These are phyloP conservation scores for Notospermus geniculatus DNA, from an alignment of 1,140 invertebrate species.

Conservation along the genomic window DNA sequence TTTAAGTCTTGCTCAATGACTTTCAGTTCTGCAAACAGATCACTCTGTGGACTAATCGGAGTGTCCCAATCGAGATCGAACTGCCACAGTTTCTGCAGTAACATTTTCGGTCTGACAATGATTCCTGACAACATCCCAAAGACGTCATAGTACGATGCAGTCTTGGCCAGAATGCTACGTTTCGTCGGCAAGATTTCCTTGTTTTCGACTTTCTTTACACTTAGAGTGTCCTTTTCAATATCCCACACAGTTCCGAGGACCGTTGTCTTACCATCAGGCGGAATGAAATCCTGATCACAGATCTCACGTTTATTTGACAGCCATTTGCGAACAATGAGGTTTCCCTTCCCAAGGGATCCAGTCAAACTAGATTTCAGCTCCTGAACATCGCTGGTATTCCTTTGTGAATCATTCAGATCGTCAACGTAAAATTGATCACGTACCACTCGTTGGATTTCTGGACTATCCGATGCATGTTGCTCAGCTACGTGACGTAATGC, in stretches of 20 bases:
- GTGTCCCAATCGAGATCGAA: not conserved
- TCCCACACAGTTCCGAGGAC: not conserved
- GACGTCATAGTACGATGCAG: no score
- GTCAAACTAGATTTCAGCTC: not conserved
- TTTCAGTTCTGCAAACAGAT: no score
- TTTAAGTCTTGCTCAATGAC: no score
- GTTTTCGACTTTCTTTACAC: no score
- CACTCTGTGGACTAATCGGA: no score
- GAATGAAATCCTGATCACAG: not conserved
- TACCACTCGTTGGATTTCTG: not conserved
- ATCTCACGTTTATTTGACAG: not conserved
- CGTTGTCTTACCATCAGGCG: not conserved
- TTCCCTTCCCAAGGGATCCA: no score
- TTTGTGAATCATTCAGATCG: constrained; percentile 1
- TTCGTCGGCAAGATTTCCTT: no score
- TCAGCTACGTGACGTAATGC: not conserved
- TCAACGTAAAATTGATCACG: not conserved
- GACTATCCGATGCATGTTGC: not conserved
- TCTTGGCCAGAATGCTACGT: no score
- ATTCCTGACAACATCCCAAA: no score
- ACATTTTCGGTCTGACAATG: no score
- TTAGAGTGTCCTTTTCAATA: no score
- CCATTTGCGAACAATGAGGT: not conserved
- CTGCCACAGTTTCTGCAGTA: no score
- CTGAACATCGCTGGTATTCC: not conserved